Evolutionary conservation across 2,113 vertebrate genomes (phyloP), one percentile per base, ranked within the genome.

Genomic region (Chauna torquata): DNA sequence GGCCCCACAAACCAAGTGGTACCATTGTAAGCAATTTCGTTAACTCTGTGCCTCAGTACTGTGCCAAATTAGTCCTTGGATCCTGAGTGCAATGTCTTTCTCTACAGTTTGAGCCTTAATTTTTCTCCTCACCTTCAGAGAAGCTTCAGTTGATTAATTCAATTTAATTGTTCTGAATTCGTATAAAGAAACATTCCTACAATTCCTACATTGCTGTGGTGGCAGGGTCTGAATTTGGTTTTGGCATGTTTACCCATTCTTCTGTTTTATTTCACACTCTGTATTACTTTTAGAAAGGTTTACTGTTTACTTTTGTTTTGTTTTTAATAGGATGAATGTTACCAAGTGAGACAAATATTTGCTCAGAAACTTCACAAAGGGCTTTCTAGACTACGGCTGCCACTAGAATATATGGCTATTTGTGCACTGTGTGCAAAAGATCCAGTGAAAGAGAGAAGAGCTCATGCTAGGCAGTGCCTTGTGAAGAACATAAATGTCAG

Each of bases 351-450:
- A 42, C 99, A 99, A 97, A 98, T 99, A 88, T 99, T 99, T 96
- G 98, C 99, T 85, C 99, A 99, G 98, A 99, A 99, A 98, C 99
- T 99, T 91, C 99, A 99, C 94, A 99, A 99, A 94, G 99, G 99
- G 45, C 98, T 99, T 94, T 99, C 99, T 86, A 99, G 99, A 90
- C 98, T 99, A 95, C 98, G 99, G 10, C 98, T 99, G 87, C 99
- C 99, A 9, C 98, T 99, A 75, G 99, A 99, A 88, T 99, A 99
- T 97, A 99, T 99, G 99, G 99, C 99, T 9, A 98, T 99, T 96
- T 99, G 99, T 70, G 99, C 99, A 44, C 96, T 99, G 79, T 99
- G 99, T 96, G 99, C 99, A 97, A 99, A 99, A 98, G 99, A 99
- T 93, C 99, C 99, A 0, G 99, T 99, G 59, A 99, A 99, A 95